phyloP scores from a whole-genome alignment of 1,140 invertebrate genomes.

The Drosophila aff. region DNA sequence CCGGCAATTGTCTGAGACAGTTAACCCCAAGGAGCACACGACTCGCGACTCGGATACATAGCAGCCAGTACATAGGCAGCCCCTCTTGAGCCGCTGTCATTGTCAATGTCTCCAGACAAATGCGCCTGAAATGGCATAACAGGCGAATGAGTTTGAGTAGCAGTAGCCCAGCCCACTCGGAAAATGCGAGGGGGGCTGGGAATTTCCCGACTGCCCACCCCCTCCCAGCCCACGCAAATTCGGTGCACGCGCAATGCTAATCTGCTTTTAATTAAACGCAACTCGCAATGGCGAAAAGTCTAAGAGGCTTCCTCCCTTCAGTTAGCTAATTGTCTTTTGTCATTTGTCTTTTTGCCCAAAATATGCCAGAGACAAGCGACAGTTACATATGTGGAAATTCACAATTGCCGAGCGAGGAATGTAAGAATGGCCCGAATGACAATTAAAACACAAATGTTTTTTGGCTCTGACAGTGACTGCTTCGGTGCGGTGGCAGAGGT shows the following conservation, averaged over 20 bases:
- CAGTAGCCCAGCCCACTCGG: neutral
- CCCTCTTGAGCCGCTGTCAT: slow-evolving; percentile 54
- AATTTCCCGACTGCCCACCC: slow-evolving; percentile 33
- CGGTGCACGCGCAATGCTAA: slow-evolving; percentile 76
- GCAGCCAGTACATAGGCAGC: slow-evolving; percentile 7
- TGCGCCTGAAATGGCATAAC: slow-evolving; percentile 51
- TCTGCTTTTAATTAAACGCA: slow-evolving; percentile 82
- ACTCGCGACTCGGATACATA: slow-evolving; percentile 1
- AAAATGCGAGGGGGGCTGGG: neutral
- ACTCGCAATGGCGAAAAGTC: slow-evolving; percentile 44
- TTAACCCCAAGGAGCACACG: slow-evolving; percentile 25
- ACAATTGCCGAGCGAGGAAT: slow-evolving; percentile 7
- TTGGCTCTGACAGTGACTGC: slow-evolving; percentile 34
- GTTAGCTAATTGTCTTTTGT: slow-evolving; percentile 62
- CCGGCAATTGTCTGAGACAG: slow-evolving; percentile 63
- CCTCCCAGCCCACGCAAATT: slow-evolving; percentile 30
- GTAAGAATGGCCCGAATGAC: slow-evolving; percentile 28
- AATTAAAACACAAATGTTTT: slow-evolving; percentile 65
- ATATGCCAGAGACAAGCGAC: slow-evolving; percentile 34
- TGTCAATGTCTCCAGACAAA: slow-evolving; percentile 69
- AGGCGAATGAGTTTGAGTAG: slow-evolving; percentile 22
- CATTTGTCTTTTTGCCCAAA: slow-evolving; percentile 57
- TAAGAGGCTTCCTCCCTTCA: slow-evolving; percentile 68
- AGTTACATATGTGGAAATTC: slow-evolving; percentile 44
- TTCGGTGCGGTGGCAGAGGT: neutral